A percentile compares a stretch with the other conserved stretches of the same genome.
phyloP scores from a whole-genome alignment of 2,888 invertebrate genomes.

The Empis livida region DNA sequence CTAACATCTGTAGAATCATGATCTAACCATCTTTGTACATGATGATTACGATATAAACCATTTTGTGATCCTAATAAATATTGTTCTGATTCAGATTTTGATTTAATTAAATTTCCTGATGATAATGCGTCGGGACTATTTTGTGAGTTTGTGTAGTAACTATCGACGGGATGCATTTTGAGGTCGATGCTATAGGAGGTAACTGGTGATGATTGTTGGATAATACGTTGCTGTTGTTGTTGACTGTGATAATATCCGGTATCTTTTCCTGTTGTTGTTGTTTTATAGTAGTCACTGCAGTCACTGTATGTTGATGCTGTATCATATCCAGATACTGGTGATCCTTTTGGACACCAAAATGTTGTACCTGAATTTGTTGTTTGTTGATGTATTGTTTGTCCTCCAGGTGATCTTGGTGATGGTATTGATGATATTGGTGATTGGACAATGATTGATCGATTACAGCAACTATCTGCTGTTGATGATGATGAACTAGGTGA shows the following conservation, averaged over 20 bases:
- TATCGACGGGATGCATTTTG: constrained; percentile 42
- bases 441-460: background rate
- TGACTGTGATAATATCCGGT: background rate
- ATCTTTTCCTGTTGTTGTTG: constrained; percentile 12
- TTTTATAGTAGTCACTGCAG: constrained; percentile 15
- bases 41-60: constrained; percentile 22
- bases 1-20: constrained; percentile 29
- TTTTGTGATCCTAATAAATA: no score
- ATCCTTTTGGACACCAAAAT: constrained; percentile 36
- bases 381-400: background rate
- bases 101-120: no score
- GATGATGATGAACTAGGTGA: constrained; percentile 21
- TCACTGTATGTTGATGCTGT: constrained; percentile 36
- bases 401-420: constrained; percentile 20
- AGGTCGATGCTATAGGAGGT: constrained; percentile 38
- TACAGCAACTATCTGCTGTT: constrained; percentile 6
- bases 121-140: no score
- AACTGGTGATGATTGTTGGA: constrained; percentile 3
- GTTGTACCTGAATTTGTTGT: no score
- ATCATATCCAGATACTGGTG: constrained; percentile 35
- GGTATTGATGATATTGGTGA: constrained; percentile 18
- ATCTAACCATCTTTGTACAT: constrained; percentile 45
- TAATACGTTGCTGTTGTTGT: background rate
- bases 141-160: constrained; percentile 20
- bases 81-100: no score